Evolutionary conservation across 2,888 invertebrate species (phyloP).

Genomic region (Drosophila testacea): DNA sequence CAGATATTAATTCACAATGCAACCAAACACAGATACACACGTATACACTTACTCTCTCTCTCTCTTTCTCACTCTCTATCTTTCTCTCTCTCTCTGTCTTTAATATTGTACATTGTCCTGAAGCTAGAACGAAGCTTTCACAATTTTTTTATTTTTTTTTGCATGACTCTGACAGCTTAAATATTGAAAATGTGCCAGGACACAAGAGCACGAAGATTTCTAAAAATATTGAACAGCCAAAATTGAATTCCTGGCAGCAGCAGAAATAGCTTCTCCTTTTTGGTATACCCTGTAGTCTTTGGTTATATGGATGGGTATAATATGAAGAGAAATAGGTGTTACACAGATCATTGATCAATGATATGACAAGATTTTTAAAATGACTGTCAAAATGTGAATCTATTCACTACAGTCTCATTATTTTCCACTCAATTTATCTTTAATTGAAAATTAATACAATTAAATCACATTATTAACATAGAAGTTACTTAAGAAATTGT

Average conservation of each 20-base stretch:
- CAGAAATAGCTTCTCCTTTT: neutral
- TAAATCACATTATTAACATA: no score
- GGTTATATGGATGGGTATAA: neutral
- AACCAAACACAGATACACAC: constrained; percentile 3
- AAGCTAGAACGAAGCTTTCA: constrained; percentile 5
- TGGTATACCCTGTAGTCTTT: constrained; percentile 10
- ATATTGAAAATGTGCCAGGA: constrained; percentile 56
- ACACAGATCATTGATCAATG: no score
- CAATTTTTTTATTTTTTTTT: constrained; percentile 33
- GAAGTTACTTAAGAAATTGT: no score
- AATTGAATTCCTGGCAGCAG: constrained; percentile 62
- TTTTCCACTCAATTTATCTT: no score
- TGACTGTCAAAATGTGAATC: no score
- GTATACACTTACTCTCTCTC: neutral
- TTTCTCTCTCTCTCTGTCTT: neutral
- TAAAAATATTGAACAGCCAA: constrained; percentile 49
- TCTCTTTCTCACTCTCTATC: neutral
- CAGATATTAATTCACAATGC: constrained; percentile 63
- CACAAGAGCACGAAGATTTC: constrained; percentile 17
- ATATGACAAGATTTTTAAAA: no score
- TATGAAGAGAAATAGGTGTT: no score
- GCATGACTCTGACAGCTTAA: constrained; percentile 62
- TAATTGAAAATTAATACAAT: no score
- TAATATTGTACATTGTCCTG: neutral
- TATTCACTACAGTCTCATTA: no score